A percentile compares a stretch with the other conserved stretches of the same genome.
Conservation (phyloP, 2,113 vertebrate species). For the Reinhardtius hippoglossoides region DNA sequence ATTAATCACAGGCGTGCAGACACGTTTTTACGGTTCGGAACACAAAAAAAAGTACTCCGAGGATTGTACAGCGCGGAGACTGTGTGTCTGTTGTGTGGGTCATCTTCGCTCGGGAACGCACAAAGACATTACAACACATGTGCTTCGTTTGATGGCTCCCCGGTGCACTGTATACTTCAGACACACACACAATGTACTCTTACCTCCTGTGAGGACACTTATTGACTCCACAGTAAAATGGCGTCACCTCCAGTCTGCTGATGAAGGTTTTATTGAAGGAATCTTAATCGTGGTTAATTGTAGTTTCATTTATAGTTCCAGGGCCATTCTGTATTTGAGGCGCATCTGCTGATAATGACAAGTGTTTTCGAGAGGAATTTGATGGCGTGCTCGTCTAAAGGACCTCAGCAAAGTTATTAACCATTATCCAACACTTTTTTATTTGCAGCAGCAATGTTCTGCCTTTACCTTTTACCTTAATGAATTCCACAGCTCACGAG, state of each 20-base stretch:
- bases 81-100: neutral
- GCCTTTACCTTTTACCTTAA: slow-evolving; percentile 6
- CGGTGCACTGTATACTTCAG: slow-evolving; percentile 46
- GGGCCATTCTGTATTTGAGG: slow-evolving; percentile 28
- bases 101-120: slow-evolving; percentile 9
- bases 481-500: slow-evolving; percentile 26
- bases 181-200: slow-evolving; percentile 31
- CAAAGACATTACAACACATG: slow-evolving; percentile 31
- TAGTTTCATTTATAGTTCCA: slow-evolving; percentile 45
- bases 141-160: slow-evolving; percentile 52
- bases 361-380: slow-evolving; percentile 12
- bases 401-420: slow-evolving; percentile 49
- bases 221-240: slow-evolving; percentile 65
- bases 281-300: slow-evolving; percentile 57
- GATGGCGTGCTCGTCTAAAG: slow-evolving; percentile 30
- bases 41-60: neutral
- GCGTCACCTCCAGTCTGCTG: slow-evolving; percentile 28
- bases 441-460: slow-evolving; percentile 9
- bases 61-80: neutral
- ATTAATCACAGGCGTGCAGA: slow-evolving; percentile 56
- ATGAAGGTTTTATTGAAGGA: slow-evolving; percentile 55
- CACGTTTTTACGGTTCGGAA: slow-evolving; percentile 19
- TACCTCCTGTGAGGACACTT: slow-evolving; percentile 36
- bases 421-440: slow-evolving; percentile 40
- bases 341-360: slow-evolving; percentile 26